A percentile compares a stretch with the other conserved stretches of the same genome.
Conservation (phyloP, 2,888 invertebrate genomes). For the Andrena bucephala region DNA sequence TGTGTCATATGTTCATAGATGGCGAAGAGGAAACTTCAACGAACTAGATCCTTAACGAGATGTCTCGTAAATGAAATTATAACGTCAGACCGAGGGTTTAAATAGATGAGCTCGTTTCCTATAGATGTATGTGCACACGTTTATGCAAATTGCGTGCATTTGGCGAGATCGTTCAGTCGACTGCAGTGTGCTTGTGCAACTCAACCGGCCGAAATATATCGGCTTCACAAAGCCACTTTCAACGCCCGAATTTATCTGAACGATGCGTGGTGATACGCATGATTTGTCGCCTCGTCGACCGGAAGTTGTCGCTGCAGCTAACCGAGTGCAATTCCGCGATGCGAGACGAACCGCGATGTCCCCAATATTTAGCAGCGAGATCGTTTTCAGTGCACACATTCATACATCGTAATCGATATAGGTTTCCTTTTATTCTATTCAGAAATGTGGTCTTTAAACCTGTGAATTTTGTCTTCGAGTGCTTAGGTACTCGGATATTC, state of each 20-base stretch:
- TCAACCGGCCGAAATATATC: constrained; percentile 34
- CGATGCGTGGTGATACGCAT: constrained; percentile 37
- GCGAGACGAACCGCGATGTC: background rate
- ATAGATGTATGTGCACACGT: background rate
- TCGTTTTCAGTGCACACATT: background rate
- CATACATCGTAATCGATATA: background rate
- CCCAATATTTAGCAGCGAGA: constrained; percentile 13
- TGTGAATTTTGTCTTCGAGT: too few species aligned
- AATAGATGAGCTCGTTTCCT: too few species aligned
- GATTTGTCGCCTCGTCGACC: constrained; percentile 46
- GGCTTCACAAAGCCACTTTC: constrained; percentile 26
- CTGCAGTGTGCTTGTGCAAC: background rate
- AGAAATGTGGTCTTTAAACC: too few species aligned
- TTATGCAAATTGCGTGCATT: constrained; percentile 30
- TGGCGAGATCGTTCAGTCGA: constrained; percentile 23
- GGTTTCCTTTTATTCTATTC: background rate
- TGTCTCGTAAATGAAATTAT: too few species aligned
- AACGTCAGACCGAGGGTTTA: too few species aligned
- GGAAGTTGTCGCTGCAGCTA: constrained; percentile 47
- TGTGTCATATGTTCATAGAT: too few species aligned
- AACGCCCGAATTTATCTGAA: constrained; percentile 40
- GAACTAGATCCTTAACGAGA: too few species aligned
- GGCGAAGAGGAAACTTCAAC: too few species aligned
- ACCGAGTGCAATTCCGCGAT: constrained; percentile 43
- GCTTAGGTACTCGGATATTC: too few species aligned